Evolutionary conservation across 2,113 vertebrate genomes (phyloP), one percentile per base, ranked within the genome.

Genomic region (Myotis lucifugus): DNA sequence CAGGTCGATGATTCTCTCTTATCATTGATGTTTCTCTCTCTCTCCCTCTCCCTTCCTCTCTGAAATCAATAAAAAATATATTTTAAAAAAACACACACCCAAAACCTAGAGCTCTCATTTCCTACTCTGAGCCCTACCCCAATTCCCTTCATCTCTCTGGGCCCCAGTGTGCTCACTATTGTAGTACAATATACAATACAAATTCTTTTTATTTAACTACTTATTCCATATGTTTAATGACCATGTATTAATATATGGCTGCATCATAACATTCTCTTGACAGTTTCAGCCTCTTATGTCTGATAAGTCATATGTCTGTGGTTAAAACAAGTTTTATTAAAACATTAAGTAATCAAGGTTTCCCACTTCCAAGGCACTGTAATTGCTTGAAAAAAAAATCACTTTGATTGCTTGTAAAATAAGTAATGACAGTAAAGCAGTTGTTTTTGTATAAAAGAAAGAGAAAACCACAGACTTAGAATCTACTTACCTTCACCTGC

Each of bases 311-410:
- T 78, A 54, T 46, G 34, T 37, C 72, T 78, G 61, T 46, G 7
- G 19, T 85, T 23, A 85, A 89, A 88, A 94, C 40, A 85, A 40
- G 54, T 81, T 84, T 66, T 85, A 79, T 88, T 84, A 77, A 93
- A 69, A 61, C 15, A 67, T 74, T n/a, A 72, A 78, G 79, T 66
- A 87, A 90, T 46, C 46, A 72, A 78, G 42, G 9, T 56, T 78
- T 67, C n/a, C 37, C 48, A 84, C 18, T 78, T 87, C 21, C 19
- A 15, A 70, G 64, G 37, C 21, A 27, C 12, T 72, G 13, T 73
- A 83, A 46, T 59, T 90, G 61, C 27, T 42, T 73, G 40, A 8
- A 46, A 46, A 46, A 81, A 92, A 92, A 9, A 37, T 61, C 12
- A 46, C 37, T 96, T 50, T 69, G 48, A 81, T 21, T 72, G 17